phyloP scores from a whole-genome alignment of 2,797 vertebrate genomes.

The Thamnophis elegans region DNA sequence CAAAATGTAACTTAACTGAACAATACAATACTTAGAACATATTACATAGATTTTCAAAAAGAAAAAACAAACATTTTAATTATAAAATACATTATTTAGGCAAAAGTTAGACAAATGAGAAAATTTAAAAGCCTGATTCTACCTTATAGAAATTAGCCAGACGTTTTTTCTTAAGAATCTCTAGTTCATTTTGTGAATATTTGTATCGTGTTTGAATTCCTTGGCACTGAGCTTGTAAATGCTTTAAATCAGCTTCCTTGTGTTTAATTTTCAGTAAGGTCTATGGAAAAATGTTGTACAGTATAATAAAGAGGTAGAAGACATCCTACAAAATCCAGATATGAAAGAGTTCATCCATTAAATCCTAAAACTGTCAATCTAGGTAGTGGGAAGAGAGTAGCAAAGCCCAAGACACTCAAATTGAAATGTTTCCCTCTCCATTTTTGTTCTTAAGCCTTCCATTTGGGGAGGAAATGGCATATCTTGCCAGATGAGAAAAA shows the following conservation, averaged over 20 bases:
- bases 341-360: not conserved
- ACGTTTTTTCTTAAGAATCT: conserved; percentile 79
- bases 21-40: not conserved
- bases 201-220: conserved; percentile 86
- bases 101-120: not conserved
- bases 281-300: conserved; percentile 64
- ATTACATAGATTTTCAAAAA: not conserved
- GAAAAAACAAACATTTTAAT: not conserved
- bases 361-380: not conserved
- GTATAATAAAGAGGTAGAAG: not conserved
- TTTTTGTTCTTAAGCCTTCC: not conserved
- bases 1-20: not conserved
- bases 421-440: not conserved
- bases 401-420: not conserved
- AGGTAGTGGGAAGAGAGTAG: not conserved
- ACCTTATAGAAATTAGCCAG: conserved; percentile 78
- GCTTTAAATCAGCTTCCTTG: conserved; percentile 87
- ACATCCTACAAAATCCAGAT: not conserved
- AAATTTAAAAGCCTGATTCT: conserved; percentile 17
- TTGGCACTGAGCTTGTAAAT: conserved; percentile 76
- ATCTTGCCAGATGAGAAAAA: not conserved
- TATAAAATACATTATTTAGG: not conserved
- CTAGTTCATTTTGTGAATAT: conserved; percentile 85
- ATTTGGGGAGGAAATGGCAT: not conserved
- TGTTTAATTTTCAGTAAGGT: conserved; percentile 79